Conservation (phyloP, 1,140 invertebrate genomes). For the Papilio machaon region DNA sequence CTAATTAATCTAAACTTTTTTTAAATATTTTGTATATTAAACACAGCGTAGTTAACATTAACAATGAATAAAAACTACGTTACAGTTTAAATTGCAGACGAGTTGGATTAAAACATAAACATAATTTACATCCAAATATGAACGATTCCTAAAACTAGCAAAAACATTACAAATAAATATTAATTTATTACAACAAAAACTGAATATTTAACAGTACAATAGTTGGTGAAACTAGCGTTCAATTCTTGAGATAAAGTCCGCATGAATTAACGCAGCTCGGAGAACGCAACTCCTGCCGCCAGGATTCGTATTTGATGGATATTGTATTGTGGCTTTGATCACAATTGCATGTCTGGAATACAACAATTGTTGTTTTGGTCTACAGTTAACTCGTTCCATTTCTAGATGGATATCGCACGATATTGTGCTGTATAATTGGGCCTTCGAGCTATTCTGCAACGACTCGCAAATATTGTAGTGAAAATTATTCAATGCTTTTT, state of each 20-base stretch:
- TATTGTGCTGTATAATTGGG: slow-evolving; percentile 32
- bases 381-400: slow-evolving; percentile 32
- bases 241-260: slow-evolving; percentile 27
- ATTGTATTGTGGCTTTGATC: slow-evolving; percentile 39
- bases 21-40: too few species aligned
- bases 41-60: too few species aligned
- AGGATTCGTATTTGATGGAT: slow-evolving; percentile 36
- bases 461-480: neutral
- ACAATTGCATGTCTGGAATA: slow-evolving; percentile 35
- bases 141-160: neutral
- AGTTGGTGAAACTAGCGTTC: slow-evolving; percentile 14
- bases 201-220: slow-evolving; percentile 14
- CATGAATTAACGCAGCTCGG: slow-evolving; percentile 30
- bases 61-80: too few species aligned
- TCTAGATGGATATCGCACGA: slow-evolving; percentile 30
- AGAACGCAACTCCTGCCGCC: slow-evolving; percentile 16
- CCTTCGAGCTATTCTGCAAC: slow-evolving; percentile 13
- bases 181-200: slow-evolving; percentile 1
- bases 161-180: neutral
- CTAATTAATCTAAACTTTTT: too few species aligned
- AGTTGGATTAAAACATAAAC: neutral
- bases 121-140: neutral
- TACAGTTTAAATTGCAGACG: neutral
- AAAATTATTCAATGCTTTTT: neutral
- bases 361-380: slow-evolving; percentile 34